Conservation (phyloP, 2,888 invertebrate species). For the Polydesmus complanatus region DNA sequence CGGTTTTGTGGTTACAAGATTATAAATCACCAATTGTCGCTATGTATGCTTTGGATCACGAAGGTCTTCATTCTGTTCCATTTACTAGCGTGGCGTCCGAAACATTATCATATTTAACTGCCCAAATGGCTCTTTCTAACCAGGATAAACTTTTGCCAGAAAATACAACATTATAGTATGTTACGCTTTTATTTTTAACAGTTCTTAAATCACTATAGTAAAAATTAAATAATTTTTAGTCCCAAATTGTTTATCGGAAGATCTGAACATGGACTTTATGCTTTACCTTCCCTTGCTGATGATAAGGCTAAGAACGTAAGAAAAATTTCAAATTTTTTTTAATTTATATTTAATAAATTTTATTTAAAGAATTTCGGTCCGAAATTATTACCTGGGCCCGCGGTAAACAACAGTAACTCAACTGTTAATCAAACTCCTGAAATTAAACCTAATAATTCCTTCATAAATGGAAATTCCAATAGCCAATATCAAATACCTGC, state of each 20-base stretch:
- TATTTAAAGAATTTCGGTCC: background rate
- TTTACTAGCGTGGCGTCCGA: slow-evolving; percentile 80
- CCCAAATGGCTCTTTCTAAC: background rate
- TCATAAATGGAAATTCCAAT: background rate
- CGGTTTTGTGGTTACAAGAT: slow-evolving; percentile 72
- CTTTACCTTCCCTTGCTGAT: slow-evolving; percentile 81
- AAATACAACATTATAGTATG: slow-evolving; percentile 2
- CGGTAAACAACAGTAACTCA: background rate
- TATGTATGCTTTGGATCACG: slow-evolving; percentile 46
- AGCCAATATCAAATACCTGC: background rate
- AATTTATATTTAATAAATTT: background rate
- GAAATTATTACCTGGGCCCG: slow-evolving; percentile 6
- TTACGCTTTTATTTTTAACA: background rate
- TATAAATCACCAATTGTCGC: slow-evolving; percentile 82
- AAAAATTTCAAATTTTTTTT: slow-evolving; percentile 35
- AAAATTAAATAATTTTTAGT: slow-evolving; percentile 39
- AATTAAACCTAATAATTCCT: background rate
- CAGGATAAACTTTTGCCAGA: background rate
- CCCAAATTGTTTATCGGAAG: slow-evolving; percentile 88
- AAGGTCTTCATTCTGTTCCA: slow-evolving; percentile 63
- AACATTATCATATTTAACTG: slow-evolving; percentile 40
- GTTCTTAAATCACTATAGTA: background rate
- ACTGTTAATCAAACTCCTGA: too few species aligned
- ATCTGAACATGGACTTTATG: slow-evolving; percentile 72
- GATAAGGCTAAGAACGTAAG: slow-evolving; percentile 63